Evolutionary conservation across 2,888 invertebrate species (phyloP).

Genomic region (Erebia epiphron): DNA sequence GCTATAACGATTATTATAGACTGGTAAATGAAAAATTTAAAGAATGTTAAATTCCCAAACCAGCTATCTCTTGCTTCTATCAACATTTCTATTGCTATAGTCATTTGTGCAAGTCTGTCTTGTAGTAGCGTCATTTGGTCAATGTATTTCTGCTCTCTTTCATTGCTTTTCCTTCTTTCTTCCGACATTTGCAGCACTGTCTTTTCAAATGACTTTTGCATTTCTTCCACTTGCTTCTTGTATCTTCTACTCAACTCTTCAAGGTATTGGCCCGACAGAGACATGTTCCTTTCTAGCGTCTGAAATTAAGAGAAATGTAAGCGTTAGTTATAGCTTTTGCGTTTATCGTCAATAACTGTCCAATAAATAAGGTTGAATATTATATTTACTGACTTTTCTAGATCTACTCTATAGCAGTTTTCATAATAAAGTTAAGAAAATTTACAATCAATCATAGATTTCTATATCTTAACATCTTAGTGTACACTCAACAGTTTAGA

Average conservation of each 20-base stretch:
- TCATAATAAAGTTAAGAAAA: no score
- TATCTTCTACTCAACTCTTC: slow-evolving; percentile 97
- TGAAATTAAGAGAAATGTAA: slow-evolving; percentile 64
- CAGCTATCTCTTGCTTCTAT: slow-evolving; percentile 85
- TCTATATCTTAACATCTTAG: no score
- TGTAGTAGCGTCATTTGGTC: slow-evolving; percentile 89
- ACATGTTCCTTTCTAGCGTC: slow-evolving; percentile 98
- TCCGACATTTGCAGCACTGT: slow-evolving; percentile 89
- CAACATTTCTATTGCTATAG: slow-evolving; percentile 83
- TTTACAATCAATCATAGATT: no score
- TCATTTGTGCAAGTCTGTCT: slow-evolving; percentile 85
- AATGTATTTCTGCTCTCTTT: slow-evolving; percentile 89
- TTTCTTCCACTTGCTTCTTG: slow-evolving; percentile 97
- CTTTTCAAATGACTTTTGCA: slow-evolving; percentile 92
- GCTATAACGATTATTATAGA: slow-evolving; percentile 74
- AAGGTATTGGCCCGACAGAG: slow-evolving; percentile 96
- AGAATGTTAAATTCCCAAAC: slow-evolving; percentile 83
- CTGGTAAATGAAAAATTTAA: slow-evolving; percentile 79
- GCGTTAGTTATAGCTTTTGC: background rate
- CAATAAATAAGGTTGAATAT: no score
- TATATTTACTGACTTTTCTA: no score
- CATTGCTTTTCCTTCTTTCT: slow-evolving; percentile 86
- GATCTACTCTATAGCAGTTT: no score
- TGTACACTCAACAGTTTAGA: no score
- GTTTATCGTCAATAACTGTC: no score